Base-by-base conservation (phyloP, 2,888 invertebrate species). In the Stenodema calcarata region DNA sequence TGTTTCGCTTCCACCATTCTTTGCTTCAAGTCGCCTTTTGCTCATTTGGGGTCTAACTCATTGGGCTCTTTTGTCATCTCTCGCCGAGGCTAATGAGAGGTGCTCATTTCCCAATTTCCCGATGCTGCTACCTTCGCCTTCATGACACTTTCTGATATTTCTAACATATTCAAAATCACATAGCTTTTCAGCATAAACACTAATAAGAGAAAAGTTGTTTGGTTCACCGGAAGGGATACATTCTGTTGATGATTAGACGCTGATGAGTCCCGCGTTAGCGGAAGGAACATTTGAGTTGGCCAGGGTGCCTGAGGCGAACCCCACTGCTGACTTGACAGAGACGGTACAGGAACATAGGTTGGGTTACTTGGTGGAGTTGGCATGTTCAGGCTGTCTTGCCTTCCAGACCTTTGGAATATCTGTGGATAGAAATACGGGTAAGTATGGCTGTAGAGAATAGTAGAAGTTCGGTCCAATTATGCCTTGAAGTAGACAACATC, bases 171-270 rank as follows among this genome's bases (percentile, higher is more conserved):
- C n/a, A n/a, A n/a, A n/a, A n/a, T n/a, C n/a, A n/a, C n/a, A n/a
- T n/a, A n/a, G n/a, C n/a, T n/a, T n/a, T n/a, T n/a, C n/a, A n/a
- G n/a, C n/a, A n/a, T n/a, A n/a, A n/a, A n/a, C n/a, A n/a, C n/a
- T n/a, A n/a, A n/a, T n/a, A n/a, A n/a, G n/a, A n/a, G n/a, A n/a
- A n/a, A 35, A 7, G 35, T 35, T 4, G 35, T 35, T 4, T 14
- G 27, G 87, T 88, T 88, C 69, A 89, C 89, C 23, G 89, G 88
- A 4, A 89, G 80, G 18, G 88, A 78, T 50, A 87, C 75, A 23
- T 78, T 54, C 69, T 79, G 30, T 23, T 84, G 35, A 12, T 41
- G 44, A 47, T n/a, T 27, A 16, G 23, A 12, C 0, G 18, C 11
- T n/a, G 70, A 11, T n/a, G 73, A 27, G 18, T 42, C 18, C 16